Base-by-base conservation (phyloP, 2,888 invertebrate species). In the Parapristionchus giblindavisi region DNA sequence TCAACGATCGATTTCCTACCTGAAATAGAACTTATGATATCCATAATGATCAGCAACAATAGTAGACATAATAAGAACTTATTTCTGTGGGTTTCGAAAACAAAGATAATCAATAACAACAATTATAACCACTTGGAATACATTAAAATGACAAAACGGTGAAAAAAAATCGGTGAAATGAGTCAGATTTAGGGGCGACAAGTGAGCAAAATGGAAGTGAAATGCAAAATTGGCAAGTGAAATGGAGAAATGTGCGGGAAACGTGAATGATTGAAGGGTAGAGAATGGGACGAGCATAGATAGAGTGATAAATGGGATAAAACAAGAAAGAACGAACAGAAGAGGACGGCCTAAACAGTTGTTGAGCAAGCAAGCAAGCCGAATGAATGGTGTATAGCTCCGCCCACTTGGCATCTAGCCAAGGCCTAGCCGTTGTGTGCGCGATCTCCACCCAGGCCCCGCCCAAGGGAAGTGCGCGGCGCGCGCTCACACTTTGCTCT, bases 261-360 rank as follows among this genome's bases (percentile, higher is more conserved):
- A 34, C 51, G 34, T 52, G 68, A 48, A 21, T 14, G 48, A 48
- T 11, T 14, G 48, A 48, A 21, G 21, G 48, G 21, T 11, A 48
- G 48, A 48, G 48, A 48, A 21, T 14, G 48, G 21, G 48, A 48
- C 14, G 21, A 21, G 21, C 11, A 48, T 11, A 48, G 48, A 48
- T 11, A 48, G 48, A 48, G 48, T 36, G 52, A 52, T 51, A 68
- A 52, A 68, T 3, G 51, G 48, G 11, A 68, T 52, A 52, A 68
- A 52, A 38, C 52, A 68, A 17, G 48, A 21, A 21, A 48, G 48
- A 48, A 21, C 11, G 48, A 21, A 21, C 14, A 21, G 21, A 21
- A 32, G 34, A 32, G 61, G 38, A 36, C 21, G 66, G 32, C n/a
- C 52, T 21, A 2, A 34, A 40, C 52, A 68, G 68, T 52, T 36